A percentile compares a stretch with the other conserved stretches of the same genome.
phyloP scores from a whole-genome alignment of 2,888 invertebrate species.

The Polietes domitor region DNA sequence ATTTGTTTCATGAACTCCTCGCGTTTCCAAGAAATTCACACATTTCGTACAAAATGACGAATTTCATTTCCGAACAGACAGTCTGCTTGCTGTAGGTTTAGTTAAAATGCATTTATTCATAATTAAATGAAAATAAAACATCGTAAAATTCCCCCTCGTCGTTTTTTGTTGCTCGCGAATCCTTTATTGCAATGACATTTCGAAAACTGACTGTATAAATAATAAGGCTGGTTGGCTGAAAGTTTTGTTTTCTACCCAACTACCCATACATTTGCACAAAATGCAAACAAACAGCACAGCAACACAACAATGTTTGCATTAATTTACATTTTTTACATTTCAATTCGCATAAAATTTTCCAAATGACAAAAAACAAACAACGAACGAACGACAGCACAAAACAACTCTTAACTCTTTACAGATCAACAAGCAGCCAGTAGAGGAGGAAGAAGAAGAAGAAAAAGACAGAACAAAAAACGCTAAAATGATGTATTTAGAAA shows the following conservation, averaged over 20 bases:
- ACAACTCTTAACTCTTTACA: conserved; percentile 42
- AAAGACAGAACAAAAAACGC: neutral
- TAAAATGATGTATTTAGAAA: conserved; percentile 58
- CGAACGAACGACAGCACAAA: neutral
- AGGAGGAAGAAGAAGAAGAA: conserved; percentile 32
- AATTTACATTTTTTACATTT: conserved; percentile 67
- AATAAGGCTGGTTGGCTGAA: conserved; percentile 58
- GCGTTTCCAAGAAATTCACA: neutral
- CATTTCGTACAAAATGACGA: conserved; percentile 13
- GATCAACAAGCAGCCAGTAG: conserved; percentile 26
- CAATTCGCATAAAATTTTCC: conserved; percentile 69
- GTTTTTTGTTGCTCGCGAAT: conserved; percentile 12
- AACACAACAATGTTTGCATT: conserved; percentile 58
- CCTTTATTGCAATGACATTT: conserved; percentile 37
- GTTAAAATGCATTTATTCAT: conserved; percentile 64
- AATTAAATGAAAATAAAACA: conserved; percentile 62
- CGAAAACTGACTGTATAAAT: conserved; percentile 62
- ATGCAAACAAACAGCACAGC: conserved; percentile 5
- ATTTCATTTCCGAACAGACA: conserved; percentile 3
- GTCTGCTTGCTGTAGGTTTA: neutral
- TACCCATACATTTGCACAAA: conserved; percentile 1
- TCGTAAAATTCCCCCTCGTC: conserved; percentile 53
- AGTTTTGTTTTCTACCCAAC: conserved; percentile 35
- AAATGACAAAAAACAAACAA: conserved; percentile 46
- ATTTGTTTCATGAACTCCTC: too few relatives aligned